Base-by-base conservation (phyloP, 1,140 invertebrate species). In the Drosophila eugracilis region DNA sequence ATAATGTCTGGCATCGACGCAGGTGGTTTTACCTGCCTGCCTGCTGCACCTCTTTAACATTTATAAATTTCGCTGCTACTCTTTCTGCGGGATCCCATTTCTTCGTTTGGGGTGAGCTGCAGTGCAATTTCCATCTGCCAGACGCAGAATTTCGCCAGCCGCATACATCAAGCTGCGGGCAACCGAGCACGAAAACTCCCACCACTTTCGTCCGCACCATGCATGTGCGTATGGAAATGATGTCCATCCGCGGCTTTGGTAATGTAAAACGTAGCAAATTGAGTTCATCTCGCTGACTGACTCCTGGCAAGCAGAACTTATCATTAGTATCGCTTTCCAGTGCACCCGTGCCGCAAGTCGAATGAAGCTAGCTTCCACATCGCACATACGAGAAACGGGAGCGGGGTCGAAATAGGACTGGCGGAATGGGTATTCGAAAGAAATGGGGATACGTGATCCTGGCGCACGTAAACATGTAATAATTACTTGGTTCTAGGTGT, bases 301-400 rank as follows among this genome's bases (percentile, higher is more conserved):
- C 65, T 53, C 34, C 63, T 34, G 34, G 45, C 60, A 66, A 66
- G 74, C 75, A 85, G 59, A 83, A 80, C 89, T 90, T 90, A 88
- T 90, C 85, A 90, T 90, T 90, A 90, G 88, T 90, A 90, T 90
- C 88, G 88, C 84, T 88, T 90, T 90, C 78, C 88, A 84, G 58
- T 50, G 59, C 48, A 77, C 76, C 55, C 65, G 66, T 41, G 55
- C 48, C 66, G 84, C 86, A 84, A 88, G 77, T 44, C 41, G 83
- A 84, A 88, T 89, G 78, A 88, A 75, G 55, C 78, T 66, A 42
- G 42, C 39, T 48, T 48, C 26, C 50, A 65, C 36, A 59, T 49
- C n/a, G n/a, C 73, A 45, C 67, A 49, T 36, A 28, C 30, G 21
- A 44, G n/a, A 15, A 12, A 26, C 24, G 66, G 24, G 42, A 28